phyloP scores from a whole-genome alignment of 1,140 invertebrate genomes.

The Trichogramma pretiosum region DNA sequence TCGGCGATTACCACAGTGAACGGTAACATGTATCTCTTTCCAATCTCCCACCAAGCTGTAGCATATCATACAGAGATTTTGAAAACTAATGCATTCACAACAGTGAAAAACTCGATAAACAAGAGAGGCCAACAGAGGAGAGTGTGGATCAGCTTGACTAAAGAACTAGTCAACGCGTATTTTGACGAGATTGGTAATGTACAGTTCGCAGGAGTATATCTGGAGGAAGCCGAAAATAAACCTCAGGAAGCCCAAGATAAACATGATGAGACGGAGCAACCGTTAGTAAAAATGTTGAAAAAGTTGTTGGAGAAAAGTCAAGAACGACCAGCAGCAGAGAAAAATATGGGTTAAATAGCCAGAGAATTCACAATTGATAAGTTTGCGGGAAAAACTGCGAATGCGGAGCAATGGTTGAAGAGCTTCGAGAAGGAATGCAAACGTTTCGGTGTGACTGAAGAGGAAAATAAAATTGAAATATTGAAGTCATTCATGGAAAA shows the following conservation, averaged over 20 bases:
- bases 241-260: background rate
- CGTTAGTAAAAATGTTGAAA: background rate
- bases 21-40: too few species aligned
- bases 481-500: background rate
- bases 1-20: too few species aligned
- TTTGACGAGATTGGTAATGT: slow-evolving; percentile 14
- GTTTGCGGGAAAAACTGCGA: background rate
- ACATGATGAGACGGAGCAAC: background rate
- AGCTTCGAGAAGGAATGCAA: background rate
- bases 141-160: slow-evolving; percentile 19
- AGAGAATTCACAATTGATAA: background rate
- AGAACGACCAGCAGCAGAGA: too few species aligned
- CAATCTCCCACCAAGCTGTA: too few species aligned
- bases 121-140: slow-evolving; percentile 18
- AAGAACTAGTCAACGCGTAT: slow-evolving; percentile 7
- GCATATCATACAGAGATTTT: too few species aligned
- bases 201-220: slow-evolving; percentile 8
- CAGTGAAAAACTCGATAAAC: slow-evolving; percentile 19
- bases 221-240: slow-evolving; percentile 1
- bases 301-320: background rate
- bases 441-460: background rate
- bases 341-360: too few species aligned
- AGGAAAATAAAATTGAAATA: background rate
- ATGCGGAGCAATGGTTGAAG: background rate
- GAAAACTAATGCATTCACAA: too few species aligned